Conservation (phyloP, 37 sponge, comb jelly and placozoan species). For the Aplysina aerophoba region DNA sequence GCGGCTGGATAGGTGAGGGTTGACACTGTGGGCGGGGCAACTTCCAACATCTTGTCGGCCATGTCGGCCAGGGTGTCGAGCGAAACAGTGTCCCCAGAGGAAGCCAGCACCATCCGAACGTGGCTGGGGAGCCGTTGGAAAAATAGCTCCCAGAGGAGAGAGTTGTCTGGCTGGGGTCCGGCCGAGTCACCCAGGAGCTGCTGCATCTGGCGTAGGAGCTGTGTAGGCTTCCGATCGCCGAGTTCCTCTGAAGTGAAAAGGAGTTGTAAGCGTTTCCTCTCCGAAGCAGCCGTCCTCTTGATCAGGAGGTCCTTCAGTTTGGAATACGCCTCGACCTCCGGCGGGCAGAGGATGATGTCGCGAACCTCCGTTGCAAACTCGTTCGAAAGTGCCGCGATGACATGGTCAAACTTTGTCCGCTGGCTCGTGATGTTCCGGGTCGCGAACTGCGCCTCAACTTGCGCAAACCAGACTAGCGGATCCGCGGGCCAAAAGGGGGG, state of each 20-base stretch:
- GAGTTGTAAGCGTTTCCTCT: not conserved
- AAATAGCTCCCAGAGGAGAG: slow-evolving; percentile 56
- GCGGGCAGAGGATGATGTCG: not conserved
- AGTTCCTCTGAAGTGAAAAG: slow-evolving; percentile 41
- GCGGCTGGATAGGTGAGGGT: not conserved
- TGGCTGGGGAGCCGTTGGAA: slow-evolving; percentile 67
- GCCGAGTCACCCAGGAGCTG: slow-evolving; percentile 55
- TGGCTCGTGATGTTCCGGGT: too few relatives aligned
- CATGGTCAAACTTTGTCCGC: too few relatives aligned
- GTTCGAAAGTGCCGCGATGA: too few relatives aligned
- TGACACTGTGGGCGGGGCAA: slow-evolving; percentile 42
- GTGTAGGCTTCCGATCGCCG: slow-evolving; percentile 65
- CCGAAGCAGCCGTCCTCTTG: slow-evolving; percentile 49
- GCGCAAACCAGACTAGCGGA: too few relatives aligned
- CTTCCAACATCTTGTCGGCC: slow-evolving; percentile 65
- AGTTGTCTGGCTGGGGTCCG: not conserved
- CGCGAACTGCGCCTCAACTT: too few relatives aligned
- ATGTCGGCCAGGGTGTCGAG: slow-evolving; percentile 52
- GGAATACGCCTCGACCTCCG: slow-evolving; percentile 43
- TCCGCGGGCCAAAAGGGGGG: too few relatives aligned
- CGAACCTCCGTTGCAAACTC: not conserved
- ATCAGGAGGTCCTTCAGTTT: slow-evolving; percentile 42
- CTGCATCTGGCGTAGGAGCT: slow-evolving; percentile 64
- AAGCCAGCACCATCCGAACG: slow-evolving; percentile 70
- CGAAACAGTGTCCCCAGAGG: slow-evolving; percentile 17